These are phyloP conservation scores for Momotus momota DNA, from an alignment of 2,797 vertebrate genomes.

Conservation along the genomic window DNA sequence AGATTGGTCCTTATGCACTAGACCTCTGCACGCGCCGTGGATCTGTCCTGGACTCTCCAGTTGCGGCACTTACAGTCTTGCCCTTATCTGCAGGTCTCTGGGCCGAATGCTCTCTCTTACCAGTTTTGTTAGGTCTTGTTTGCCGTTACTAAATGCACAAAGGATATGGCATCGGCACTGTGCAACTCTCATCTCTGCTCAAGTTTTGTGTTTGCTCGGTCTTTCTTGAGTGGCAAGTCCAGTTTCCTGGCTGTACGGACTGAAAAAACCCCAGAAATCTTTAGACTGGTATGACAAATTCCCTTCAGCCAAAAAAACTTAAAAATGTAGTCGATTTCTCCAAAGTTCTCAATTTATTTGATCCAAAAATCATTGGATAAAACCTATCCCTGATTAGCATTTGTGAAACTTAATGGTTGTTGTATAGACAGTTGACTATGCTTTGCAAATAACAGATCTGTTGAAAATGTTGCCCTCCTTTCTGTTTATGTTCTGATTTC, in stretches of 20 bases:
- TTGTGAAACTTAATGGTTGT: background rate
- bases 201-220: background rate
- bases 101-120: background rate
- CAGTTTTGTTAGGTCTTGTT: background rate
- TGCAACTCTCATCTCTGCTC: background rate
- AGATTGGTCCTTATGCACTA: background rate
- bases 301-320: background rate
- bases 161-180: background rate
- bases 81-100: background rate
- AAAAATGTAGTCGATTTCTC: background rate
- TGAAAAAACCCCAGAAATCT: background rate
- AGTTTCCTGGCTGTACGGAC: background rate
- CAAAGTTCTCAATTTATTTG: background rate
- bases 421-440: background rate
- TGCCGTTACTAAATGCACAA: background rate
- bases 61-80: background rate
- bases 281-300: background rate
- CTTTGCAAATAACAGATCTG: background rate
- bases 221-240: background rate
- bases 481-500: constrained; percentile 10
- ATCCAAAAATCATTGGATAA: background rate
- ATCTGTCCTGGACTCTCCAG: background rate
- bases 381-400: background rate
- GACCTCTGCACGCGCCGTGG: background rate
- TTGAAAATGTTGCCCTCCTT: background rate